Percentiles rank a stretch among this genome's conserved stretches.
Conservation (phyloP, 2,797 vertebrate species). For the Peromyscus eremicus region DNA sequence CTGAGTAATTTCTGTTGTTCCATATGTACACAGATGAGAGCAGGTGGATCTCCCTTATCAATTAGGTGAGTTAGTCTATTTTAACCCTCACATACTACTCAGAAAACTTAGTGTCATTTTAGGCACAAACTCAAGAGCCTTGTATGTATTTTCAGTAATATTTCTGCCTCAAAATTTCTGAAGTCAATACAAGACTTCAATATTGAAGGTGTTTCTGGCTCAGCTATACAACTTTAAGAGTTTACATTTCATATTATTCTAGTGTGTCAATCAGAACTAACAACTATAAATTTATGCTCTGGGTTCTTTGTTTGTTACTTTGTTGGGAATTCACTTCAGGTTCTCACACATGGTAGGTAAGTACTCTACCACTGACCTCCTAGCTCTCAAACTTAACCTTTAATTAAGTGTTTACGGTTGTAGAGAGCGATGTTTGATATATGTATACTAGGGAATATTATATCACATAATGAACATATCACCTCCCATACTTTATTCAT, state of each 20-base stretch:
- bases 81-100: neutral
- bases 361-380: neutral
- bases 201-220: neutral
- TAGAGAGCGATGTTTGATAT: neutral
- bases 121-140: neutral
- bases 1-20: neutral
- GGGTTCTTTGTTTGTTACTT: neutral
- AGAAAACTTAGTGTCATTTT: conserved; percentile 39
- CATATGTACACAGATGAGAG: neutral
- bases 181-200: neutral
- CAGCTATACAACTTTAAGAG: neutral
- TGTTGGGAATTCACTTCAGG: neutral
- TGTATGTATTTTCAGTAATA: neutral
- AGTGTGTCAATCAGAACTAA: conserved; percentile 45
- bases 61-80: neutral
- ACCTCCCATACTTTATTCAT: neutral
- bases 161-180: conserved; percentile 6
- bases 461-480: neutral
- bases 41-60: neutral
- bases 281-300: neutral
- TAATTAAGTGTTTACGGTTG: neutral
- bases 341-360: neutral
- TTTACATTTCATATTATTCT: neutral
- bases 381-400: neutral
- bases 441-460: neutral